Percentiles rank a stretch among this genome's conserved stretches.
These are phyloP conservation scores for Peromyscus nudipes DNA, from an alignment of 2,797 vertebrate species.

Conservation along the genomic window DNA sequence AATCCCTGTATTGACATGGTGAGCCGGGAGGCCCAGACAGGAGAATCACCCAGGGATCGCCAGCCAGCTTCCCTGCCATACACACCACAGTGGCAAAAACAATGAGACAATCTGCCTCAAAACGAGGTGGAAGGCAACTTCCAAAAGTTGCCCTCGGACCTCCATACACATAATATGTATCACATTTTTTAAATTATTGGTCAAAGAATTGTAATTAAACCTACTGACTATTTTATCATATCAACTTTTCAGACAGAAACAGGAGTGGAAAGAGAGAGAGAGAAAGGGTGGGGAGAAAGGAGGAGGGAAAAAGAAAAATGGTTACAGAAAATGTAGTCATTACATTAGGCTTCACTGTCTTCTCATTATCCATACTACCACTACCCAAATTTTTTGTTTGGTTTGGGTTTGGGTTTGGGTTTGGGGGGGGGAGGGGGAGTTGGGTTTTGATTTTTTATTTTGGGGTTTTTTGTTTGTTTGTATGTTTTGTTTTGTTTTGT, in stretches of 20 bases:
- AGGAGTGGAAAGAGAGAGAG: neutral
- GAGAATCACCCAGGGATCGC: neutral
- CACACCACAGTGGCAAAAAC: neutral
- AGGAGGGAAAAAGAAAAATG: neutral
- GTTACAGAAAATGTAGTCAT: neutral
- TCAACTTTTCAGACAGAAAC: neutral
- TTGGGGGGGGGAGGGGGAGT: neutral
- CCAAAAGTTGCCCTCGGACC: neutral
- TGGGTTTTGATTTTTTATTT: too few species aligned
- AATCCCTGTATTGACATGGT: neutral
- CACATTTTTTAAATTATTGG: neutral
- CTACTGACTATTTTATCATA: neutral
- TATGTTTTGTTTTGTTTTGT: too few species aligned
- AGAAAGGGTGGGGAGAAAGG: accelerated
- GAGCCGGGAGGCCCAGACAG: too few species aligned
- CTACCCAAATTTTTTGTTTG: neutral
- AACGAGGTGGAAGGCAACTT: neutral
- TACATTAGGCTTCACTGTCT: neutral
- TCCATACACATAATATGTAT: too few species aligned
- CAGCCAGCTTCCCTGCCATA: neutral
- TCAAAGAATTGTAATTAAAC: neutral
- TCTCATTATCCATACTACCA: neutral
- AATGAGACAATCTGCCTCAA: neutral
- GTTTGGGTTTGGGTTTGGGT: neutral
- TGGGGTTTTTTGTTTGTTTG: neutral